Conservation (phyloP, 1,140 invertebrate genomes). For the Euwallacea similis region DNA sequence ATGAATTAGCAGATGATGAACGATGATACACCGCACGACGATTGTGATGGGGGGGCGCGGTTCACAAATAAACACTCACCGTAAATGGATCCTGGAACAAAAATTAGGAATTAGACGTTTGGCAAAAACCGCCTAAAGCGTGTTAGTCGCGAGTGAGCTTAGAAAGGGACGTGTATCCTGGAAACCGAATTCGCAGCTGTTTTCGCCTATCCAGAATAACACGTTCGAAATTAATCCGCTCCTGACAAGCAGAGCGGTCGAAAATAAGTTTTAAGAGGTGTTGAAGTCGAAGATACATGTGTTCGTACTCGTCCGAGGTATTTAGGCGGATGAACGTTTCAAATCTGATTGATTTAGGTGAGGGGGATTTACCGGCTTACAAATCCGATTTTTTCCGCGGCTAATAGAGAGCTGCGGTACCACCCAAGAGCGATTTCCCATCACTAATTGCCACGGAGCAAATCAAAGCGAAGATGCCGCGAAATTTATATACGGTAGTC, state of each 20-base stretch:
- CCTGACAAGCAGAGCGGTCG: constrained; percentile 21
- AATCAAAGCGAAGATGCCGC: constrained; percentile 52
- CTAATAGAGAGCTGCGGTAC: constrained; percentile 7
- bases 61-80: constrained; percentile 44
- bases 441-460: constrained; percentile 49
- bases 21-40: neutral
- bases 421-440: constrained; percentile 12
- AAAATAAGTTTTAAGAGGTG: constrained; percentile 37
- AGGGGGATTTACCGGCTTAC: neutral
- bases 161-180: neutral
- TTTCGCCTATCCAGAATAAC: constrained; percentile 20
- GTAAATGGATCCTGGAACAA: constrained; percentile 54
- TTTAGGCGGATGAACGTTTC: constrained; percentile 23
- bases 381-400: too few species aligned
- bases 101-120: constrained; percentile 33
- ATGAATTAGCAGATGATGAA: constrained; percentile 12
- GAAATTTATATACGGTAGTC: constrained; percentile 51
- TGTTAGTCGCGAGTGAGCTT: neutral
- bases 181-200: constrained; percentile 15
- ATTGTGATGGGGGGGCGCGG: neutral
- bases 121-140: neutral
- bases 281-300: constrained; percentile 32
- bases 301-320: constrained; percentile 22
- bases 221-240: constrained; percentile 26
- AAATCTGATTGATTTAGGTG: constrained; percentile 29